Base-by-base conservation (phyloP, 2,888 invertebrate genomes). In the Cantharis rustica region DNA sequence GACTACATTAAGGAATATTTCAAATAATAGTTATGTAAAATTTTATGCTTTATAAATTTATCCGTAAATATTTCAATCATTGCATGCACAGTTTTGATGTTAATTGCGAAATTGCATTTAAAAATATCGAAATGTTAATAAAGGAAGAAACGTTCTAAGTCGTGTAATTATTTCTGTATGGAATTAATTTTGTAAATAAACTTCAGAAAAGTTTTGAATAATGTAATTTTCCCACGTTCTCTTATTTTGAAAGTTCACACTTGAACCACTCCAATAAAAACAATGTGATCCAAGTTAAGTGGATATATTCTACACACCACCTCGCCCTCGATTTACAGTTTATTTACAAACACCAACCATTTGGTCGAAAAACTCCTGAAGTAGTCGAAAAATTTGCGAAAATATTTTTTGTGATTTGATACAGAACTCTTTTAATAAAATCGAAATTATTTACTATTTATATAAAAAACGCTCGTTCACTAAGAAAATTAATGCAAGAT, bases 191-290 rank as follows among this genome's bases (percentile, higher is more conserved):
- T 23, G 23, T 10, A 27, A 47, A 47, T n/a, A 47, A n/a, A 47
- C 5, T 47, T 47, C n/a, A 47, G 3, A 47, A n/a, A 7, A n/a
- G 20, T 20, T 64, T 17, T 20, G 23, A 66, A 66, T 16, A 23
- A 20, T 23, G 20, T 66, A 1, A 20, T 23, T 66, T 66, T 23
- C 23, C 20, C 23, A 20, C 23, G 20, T 66, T 23, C 17, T 31
- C 20, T 66, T 66, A 20, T 20, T 66, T n/a, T 20, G 13, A 20
- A 66, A 20, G 20, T 66, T 66, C 16, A 20, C 64, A 66, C 64
- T 66, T 66, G 64, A 66, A 75, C 68, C 77, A 80, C 75, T 76
- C 74, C 79, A 77, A 80, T 80, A 80, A 80, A 80, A 80, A 76
- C 79, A 77, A 78, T 75, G 63, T 75, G 71, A 74, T 78, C 73